Percentiles rank a stretch among this genome's conserved stretches.
These are phyloP conservation scores for Plectropomus leopardus DNA, from an alignment of 2,113 vertebrate genomes.

Conservation along the genomic window DNA sequence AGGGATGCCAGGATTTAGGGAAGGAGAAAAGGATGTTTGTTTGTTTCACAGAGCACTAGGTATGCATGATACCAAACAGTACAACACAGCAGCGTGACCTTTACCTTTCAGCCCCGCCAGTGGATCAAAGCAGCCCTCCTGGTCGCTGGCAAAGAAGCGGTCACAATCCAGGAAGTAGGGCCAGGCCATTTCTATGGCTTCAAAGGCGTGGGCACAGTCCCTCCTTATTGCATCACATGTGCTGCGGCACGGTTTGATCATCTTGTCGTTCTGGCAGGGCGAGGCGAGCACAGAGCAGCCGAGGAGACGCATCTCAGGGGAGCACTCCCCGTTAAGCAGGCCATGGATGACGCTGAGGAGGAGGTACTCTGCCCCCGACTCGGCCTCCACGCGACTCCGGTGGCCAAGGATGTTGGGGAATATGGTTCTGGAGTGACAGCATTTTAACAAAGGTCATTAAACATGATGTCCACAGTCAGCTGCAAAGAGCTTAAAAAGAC, in stretches of 20 bases:
- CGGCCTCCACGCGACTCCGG: constrained; percentile 84
- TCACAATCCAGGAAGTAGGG: constrained; percentile 97
- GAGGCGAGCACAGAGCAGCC: constrained; percentile 94
- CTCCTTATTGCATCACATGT: constrained; percentile 89
- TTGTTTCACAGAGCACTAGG: neutral
- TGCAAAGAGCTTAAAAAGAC: neutral
- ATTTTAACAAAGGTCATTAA: neutral
- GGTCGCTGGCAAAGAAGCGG: constrained; percentile 88
- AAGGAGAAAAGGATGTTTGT: neutral
- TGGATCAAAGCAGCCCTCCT: constrained; percentile 93
- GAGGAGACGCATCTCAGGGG: constrained; percentile 92
- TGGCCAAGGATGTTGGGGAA: constrained; percentile 94
- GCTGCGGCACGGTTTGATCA: constrained; percentile 89
- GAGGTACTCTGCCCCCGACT: constrained; percentile 92
- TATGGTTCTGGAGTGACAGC: constrained; percentile 72
- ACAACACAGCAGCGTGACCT: neutral
- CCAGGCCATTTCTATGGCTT: constrained; percentile 97
- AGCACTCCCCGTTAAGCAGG: constrained; percentile 94
- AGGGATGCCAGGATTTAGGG: constrained; percentile 5
- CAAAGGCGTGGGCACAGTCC: constrained; percentile 91
- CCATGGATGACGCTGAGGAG: constrained; percentile 93
- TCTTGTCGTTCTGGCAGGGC: constrained; percentile 83
- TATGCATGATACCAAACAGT: neutral
- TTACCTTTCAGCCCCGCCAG: constrained; percentile 89
- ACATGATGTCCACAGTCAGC: neutral